These are phyloP conservation scores for Perognathus longimembris DNA, from an alignment of 2,113 vertebrate species.

Conservation along the genomic window DNA sequence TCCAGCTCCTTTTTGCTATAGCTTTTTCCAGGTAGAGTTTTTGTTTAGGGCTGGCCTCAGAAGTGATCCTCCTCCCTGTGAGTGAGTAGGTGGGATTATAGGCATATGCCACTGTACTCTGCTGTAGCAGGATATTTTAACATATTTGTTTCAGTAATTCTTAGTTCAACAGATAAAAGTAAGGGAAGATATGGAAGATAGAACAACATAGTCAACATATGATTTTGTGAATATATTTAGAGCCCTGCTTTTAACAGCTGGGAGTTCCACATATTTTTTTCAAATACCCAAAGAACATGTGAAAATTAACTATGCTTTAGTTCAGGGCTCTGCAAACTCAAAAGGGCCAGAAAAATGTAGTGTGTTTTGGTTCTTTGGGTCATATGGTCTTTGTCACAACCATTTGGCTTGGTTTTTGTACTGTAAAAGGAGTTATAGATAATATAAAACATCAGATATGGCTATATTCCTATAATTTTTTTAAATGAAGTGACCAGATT, in stretches of 20 bases:
- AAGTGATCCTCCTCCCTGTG: no score
- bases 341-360: not conserved
- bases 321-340: not conserved
- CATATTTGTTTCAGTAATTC: not conserved
- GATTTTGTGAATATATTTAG: not conserved
- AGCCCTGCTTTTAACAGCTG: not conserved
- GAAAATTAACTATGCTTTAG: not conserved
- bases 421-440: not conserved
- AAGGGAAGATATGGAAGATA: not conserved
- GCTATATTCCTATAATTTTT: not conserved
- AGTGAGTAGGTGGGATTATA: no score
- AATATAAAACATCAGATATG: not conserved
- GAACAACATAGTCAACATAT: not conserved
- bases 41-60: no score
- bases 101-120: no score
- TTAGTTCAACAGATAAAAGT: constrained; percentile 13
- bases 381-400: not conserved
- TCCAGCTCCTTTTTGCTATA: no score
- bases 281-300: not conserved
- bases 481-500: not conserved
- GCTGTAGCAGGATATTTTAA: not conserved
- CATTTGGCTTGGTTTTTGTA: not conserved
- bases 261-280: not conserved
- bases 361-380: not conserved
- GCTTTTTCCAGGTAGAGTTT: no score